These are phyloP conservation scores for Carettochelys insculpta DNA, from an alignment of 2,113 vertebrate species.

Conservation along the genomic window DNA sequence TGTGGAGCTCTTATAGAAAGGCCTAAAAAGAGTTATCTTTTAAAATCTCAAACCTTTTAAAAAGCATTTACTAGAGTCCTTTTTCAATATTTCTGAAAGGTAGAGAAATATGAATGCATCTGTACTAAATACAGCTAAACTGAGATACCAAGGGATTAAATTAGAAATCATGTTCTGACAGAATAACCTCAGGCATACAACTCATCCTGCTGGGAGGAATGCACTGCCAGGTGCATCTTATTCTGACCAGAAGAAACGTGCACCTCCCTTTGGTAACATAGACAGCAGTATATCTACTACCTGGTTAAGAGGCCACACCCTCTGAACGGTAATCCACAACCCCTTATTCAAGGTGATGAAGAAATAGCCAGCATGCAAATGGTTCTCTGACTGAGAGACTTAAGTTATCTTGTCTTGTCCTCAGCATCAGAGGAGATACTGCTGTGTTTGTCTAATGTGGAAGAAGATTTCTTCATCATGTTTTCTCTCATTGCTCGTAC, in stretches of 20 bases:
- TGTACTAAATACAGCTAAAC: constrained; percentile 5
- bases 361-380: background rate
- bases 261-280: background rate
- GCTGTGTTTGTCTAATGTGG: background rate
- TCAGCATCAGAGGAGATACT: background rate
- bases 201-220: background rate
- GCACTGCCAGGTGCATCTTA: background rate
- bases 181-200: rapidly evolving
- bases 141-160: background rate
- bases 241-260: background rate
- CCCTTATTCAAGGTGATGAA: background rate
- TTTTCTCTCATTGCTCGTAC: background rate
- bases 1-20: background rate
- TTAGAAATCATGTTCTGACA: background rate
- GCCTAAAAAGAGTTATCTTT: background rate
- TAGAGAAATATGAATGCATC: background rate
- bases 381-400: background rate
- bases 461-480: background rate
- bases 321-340: background rate
- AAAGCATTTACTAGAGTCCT: background rate
- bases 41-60: background rate
- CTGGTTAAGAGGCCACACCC: background rate
- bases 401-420: background rate
- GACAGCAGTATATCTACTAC: background rate
- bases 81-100: background rate